Evolutionary conservation across 1,140 invertebrate species (phyloP).

Genomic region (Liolophura sinensis): DNA sequence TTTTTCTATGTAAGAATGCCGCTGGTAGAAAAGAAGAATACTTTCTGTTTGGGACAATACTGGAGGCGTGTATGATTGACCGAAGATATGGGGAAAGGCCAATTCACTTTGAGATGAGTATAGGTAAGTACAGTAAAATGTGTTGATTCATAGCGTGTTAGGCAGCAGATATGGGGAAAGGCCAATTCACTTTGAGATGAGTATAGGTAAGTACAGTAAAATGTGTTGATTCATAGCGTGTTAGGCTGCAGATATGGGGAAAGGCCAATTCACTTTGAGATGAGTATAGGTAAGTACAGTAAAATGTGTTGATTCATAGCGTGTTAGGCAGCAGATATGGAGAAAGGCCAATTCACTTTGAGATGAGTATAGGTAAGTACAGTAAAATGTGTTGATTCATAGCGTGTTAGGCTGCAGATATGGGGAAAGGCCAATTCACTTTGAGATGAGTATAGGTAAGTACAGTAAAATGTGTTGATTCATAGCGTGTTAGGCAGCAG

Average conservation of each 20-base stretch:
- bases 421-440: conserved; percentile 79
- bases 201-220: background rate
- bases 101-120: conserved; percentile 82
- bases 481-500: conserved; percentile 86
- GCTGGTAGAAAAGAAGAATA: conserved; percentile 62
- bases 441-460: conserved; percentile 79
- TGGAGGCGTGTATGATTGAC: conserved; percentile 87
- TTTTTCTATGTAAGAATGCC: conserved; percentile 37
- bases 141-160: conserved; percentile 3
- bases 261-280: conserved; percentile 82
- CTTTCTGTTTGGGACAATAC: conserved; percentile 77
- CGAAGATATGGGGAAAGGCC: conserved; percentile 79
- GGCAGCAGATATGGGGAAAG: too few species aligned
- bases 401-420: conserved; percentile 84
- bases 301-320: conserved; percentile 3
- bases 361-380: background rate
- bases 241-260: conserved; percentile 80
- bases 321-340: too few species aligned
- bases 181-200: background rate
- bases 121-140: conserved; percentile 60
- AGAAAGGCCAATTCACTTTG: background rate
- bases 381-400: background rate
- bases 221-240: conserved; percentile 68
- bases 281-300: conserved; percentile 69
- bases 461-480: conserved; percentile 3